A percentile compares a stretch with the other conserved stretches of the same genome.
Conservation (phyloP, 1,140 invertebrate genomes). For the Bradynema listronoti region DNA sequence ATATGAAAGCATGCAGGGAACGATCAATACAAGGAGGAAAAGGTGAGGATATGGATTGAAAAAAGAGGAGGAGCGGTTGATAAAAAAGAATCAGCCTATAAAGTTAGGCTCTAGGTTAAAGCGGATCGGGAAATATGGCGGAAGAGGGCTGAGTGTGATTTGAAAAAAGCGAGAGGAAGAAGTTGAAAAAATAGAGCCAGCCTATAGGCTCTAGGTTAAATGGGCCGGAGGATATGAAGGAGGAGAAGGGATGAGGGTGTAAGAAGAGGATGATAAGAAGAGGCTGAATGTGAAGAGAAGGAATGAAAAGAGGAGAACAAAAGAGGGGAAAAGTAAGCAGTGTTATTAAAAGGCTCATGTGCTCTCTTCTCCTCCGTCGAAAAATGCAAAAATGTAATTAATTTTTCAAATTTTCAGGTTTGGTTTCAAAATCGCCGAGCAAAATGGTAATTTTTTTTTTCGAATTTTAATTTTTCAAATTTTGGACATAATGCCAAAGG, state of each 20-base stretch:
- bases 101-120: no score
- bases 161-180: no score
- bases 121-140: no score
- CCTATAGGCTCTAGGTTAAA: no score
- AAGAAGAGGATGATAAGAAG: not conserved
- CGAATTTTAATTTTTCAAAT: no score
- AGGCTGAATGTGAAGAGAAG: no score
- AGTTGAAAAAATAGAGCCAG: no score
- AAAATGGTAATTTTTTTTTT: not conserved
- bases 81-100: no score
- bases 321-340: constrained; percentile 1
- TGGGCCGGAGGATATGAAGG: not conserved
- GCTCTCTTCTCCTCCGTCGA: no score
- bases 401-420: constrained; percentile 65
- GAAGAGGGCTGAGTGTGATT: no score
- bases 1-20: not conserved
- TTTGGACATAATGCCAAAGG: no score
- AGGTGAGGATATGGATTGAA: not conserved
- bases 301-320: not conserved
- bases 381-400: constrained; percentile 20
- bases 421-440: constrained; percentile 76
- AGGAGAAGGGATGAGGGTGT: not conserved
- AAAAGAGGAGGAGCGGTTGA: no score
- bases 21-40: not conserved
- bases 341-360: constrained; percentile 17